phyloP scores from a whole-genome alignment of 2,113 vertebrate species.

The Elgaria multicarinata region DNA sequence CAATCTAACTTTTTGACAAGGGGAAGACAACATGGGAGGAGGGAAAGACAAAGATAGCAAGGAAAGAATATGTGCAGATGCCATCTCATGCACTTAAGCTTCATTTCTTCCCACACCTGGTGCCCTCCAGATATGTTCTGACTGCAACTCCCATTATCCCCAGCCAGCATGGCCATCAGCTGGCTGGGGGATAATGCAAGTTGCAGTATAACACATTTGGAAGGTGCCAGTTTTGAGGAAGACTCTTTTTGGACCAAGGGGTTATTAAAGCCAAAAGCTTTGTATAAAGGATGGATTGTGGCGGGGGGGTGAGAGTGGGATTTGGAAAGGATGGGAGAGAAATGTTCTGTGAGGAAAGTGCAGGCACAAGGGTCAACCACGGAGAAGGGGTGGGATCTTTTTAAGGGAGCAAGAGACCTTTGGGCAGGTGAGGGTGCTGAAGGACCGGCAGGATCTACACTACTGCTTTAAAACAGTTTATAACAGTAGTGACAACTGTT shows the following conservation, averaged over 20 bases:
- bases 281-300: neutral
- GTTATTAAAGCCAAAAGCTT: neutral
- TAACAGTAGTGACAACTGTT: too few relatives aligned
- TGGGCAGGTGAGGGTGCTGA: neutral
- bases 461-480: too few relatives aligned
- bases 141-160: too few relatives aligned
- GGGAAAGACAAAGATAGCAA: neutral
- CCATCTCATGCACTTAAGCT: neutral
- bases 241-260: too few relatives aligned
- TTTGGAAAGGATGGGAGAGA: neutral
- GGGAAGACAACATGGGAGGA: neutral
- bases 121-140: too few relatives aligned
- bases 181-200: too few relatives aligned
- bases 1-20: neutral
- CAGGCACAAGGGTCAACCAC: neutral
- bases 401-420: neutral
- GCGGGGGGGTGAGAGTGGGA: too few relatives aligned
- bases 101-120: neutral
- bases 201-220: too few relatives aligned
- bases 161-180: too few relatives aligned
- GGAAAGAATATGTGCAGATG: neutral
- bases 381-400: neutral
- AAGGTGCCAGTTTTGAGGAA: too few relatives aligned
- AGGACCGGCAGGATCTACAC: too few relatives aligned
- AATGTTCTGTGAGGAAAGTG: neutral